Base-by-base conservation (phyloP, 2,888 invertebrate species). In the Drosophila greeni region DNA sequence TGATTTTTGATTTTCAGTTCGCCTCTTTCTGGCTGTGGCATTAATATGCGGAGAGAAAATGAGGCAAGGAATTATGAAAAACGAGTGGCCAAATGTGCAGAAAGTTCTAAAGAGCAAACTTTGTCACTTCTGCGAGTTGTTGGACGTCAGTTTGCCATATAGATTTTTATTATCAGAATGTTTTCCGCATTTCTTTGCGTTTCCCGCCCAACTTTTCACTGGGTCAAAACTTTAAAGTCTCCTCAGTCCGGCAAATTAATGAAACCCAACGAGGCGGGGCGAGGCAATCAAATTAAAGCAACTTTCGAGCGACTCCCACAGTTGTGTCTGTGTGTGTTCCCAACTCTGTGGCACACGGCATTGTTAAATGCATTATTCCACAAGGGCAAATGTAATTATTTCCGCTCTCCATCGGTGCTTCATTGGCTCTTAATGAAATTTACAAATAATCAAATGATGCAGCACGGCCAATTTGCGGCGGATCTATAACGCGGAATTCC, bases 1-100 rank as follows among this genome's bases (percentile, higher is more conserved):
- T 53, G 59, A 55, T 43, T 70, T 70, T 62, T 40, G 71, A 57
- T 45, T 57, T 65, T 65, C 42, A 39, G 29, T 42, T 12, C 16
- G 12, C 40, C 42, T 45, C 57, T 56, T 57, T 34, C 54, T 58
- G 53, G 48, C 34, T 36, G 18, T 59, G 64, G 52, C 67, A 72
- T 71, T 77, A 68, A 51, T 64, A 64, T 70, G 69, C 58, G 43
- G 62, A 60, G 59, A 49, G 48, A 54, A 36, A 59, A 67, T 72
- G 62, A 69, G 59, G 59, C 24, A 34, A 45, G 51, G 70, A 75
- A 73, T 74, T 72, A 66, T 75, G 73, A 76, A 73, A 81, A 73
- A 70, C 66, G 64, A 72, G 48, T 68, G 59, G 49, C 51, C 69
- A 73, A 75, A 73, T 76, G 64, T 66, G 67, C 59, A 24, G 67